Evolutionary conservation across 2,113 vertebrate genomes (phyloP).

Genomic region (Nothoprocta pentlandii): DNA sequence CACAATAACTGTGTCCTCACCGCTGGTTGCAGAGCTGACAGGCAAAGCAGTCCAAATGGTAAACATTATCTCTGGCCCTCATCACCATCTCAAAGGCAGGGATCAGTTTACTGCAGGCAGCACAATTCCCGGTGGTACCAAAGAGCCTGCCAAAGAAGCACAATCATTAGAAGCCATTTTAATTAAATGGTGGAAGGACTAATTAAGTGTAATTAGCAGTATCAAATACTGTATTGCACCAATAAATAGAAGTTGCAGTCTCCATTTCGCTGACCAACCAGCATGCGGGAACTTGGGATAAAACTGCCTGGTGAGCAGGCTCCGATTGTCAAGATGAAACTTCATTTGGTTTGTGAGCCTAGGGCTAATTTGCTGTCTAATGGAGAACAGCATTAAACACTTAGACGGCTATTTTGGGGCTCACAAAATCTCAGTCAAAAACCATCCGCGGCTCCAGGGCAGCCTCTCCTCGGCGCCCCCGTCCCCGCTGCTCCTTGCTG

Average conservation of each 20-base stretch:
- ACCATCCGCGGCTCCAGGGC: not conserved
- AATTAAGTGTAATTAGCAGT: conserved; percentile 81
- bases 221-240: conserved; percentile 80
- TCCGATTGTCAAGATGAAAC: conserved; percentile 16
- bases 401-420: conserved; percentile 64
- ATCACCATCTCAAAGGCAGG: conserved; percentile 99
- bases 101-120: conserved; percentile 99
- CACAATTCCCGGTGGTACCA: conserved; percentile 98
- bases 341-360: conserved; percentile 63
- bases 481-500: rapidly evolving
- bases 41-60: conserved; percentile 99
- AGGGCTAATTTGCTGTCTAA: conserved; percentile 76
- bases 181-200: conserved; percentile 78
- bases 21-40: conserved; percentile 99
- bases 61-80: conserved; percentile 99
- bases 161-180: conserved; percentile 77
- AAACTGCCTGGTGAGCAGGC: conserved; percentile 62
- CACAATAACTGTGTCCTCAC: conserved; percentile 81
- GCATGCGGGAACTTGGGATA: conserved; percentile 79
- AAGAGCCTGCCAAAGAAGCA: conserved; percentile 92
- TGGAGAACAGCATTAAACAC: conserved; percentile 71
- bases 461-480: not conserved
- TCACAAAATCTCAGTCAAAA: conserved; percentile 70
- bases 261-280: conserved; percentile 77
- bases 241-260: conserved; percentile 76